Conservation (phyloP, 2,888 invertebrate genomes). For the Eueremaeus valkanovi region DNA sequence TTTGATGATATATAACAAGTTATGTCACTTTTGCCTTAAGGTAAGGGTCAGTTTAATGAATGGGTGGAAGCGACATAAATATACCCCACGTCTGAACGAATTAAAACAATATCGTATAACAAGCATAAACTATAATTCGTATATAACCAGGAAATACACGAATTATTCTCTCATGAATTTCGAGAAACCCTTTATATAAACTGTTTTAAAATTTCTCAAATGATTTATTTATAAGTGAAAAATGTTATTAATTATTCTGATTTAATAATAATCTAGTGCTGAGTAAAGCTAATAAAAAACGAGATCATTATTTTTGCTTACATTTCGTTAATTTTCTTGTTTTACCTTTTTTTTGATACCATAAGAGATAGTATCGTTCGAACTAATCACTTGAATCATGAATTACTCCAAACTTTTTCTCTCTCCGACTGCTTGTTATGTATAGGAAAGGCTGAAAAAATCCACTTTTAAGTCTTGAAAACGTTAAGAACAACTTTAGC, state of each 20-base stretch:
- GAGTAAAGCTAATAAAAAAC: background rate
- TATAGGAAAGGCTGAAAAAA: too few relatives aligned
- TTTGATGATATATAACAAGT: background rate
- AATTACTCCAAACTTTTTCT: too few relatives aligned
- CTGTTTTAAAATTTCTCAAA: background rate
- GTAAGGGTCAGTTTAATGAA: constrained; percentile 8
- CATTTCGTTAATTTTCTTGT: background rate
- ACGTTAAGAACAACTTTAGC: too few relatives aligned
- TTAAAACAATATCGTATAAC: background rate
- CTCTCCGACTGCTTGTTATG: too few relatives aligned
- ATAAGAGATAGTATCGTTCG: background rate
- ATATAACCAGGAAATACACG: constrained; percentile 2
- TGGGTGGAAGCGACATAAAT: constrained; percentile 1
- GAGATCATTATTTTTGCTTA: constrained; percentile 3
- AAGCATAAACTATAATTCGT: background rate
- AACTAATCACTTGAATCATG: too few relatives aligned
- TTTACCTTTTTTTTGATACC: background rate
- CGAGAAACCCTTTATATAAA: background rate
- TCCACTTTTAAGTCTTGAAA: too few relatives aligned
- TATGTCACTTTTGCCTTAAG: constrained; percentile 4
- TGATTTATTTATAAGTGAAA: constrained; percentile 1
- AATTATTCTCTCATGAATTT: too few relatives aligned
- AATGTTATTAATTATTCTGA: background rate
- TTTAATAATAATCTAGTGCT: background rate
- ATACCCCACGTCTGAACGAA: background rate